Evolutionary conservation across 2,113 vertebrate species (phyloP).

Genomic region (Diglossa brunneiventris): DNA sequence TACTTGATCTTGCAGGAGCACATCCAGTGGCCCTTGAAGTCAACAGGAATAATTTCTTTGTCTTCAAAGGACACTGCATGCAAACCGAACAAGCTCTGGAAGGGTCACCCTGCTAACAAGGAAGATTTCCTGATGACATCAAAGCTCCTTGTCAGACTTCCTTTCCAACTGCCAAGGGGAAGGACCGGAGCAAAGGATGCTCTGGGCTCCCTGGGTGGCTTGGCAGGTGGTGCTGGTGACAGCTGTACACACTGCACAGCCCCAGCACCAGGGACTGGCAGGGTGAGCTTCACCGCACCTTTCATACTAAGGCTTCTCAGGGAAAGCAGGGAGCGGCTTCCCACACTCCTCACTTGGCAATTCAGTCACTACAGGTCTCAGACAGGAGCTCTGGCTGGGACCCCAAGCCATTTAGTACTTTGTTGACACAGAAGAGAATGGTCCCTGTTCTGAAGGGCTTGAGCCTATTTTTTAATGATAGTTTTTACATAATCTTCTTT

Average conservation of each 20-base stretch:
- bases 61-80: neutral
- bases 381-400: neutral
- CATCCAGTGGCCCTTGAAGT: neutral
- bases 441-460: constrained; percentile 3
- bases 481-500: constrained; percentile 24
- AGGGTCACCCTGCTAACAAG: neutral
- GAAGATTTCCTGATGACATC: neutral
- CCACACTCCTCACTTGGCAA: neutral
- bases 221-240: neutral
- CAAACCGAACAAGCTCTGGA: neutral
- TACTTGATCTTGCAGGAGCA: neutral
- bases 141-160: neutral
- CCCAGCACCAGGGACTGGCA: neutral
- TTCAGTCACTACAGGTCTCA: neutral
- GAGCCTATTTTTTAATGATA: neutral
- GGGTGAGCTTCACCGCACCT: neutral
- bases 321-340: neutral
- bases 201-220: neutral
- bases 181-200: neutral
- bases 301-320: neutral
- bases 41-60: neutral
- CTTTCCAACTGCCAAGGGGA: neutral
- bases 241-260: fast-evolving
- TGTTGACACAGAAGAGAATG: neutral
- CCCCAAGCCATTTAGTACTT: constrained; percentile 1